These are phyloP conservation scores for Vombatus ursinus DNA, from an alignment of 2,113 vertebrate genomes.

Conservation along the genomic window DNA sequence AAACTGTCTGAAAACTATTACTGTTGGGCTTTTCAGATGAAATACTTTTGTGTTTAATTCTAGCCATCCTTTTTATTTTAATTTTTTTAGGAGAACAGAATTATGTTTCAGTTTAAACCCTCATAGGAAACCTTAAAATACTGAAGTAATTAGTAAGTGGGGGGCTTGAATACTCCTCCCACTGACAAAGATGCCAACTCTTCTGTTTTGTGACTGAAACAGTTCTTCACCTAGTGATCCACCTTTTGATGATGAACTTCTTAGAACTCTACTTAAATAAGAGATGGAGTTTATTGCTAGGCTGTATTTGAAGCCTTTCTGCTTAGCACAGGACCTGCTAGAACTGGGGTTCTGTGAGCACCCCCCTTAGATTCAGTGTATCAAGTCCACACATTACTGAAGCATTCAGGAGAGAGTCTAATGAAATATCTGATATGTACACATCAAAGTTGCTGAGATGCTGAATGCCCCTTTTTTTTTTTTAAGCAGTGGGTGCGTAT, in stretches of 20 bases:
- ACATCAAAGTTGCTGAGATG: neutral
- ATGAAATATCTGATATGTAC: neutral
- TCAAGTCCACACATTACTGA: neutral
- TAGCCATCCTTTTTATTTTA: constrained; percentile 16
- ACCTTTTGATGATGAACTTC: neutral
- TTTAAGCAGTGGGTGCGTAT: neutral
- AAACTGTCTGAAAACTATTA: neutral
- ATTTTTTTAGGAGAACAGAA: neutral
- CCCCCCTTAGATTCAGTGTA: neutral
- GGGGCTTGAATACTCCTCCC: neutral
- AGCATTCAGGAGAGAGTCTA: neutral
- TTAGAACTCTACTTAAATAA: neutral
- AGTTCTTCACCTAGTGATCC: neutral
- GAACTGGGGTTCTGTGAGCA: neutral
- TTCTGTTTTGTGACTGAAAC: neutral
- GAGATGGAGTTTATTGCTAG: neutral
- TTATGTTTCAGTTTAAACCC: neutral
- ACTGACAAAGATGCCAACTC: neutral
- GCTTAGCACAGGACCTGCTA: neutral
- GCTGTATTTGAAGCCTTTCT: neutral
- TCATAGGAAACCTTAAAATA: constrained; percentile 28
- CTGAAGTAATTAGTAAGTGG: neutral
- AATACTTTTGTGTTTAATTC: constrained; percentile 15
- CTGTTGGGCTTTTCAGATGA: constrained; percentile 13
- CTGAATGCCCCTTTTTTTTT: neutral